Percentiles rank a stretch among this genome's conserved stretches.
These are phyloP conservation scores for Ischnura elegans DNA, from an alignment of 2,888 invertebrate genomes.

Conservation along the genomic window DNA sequence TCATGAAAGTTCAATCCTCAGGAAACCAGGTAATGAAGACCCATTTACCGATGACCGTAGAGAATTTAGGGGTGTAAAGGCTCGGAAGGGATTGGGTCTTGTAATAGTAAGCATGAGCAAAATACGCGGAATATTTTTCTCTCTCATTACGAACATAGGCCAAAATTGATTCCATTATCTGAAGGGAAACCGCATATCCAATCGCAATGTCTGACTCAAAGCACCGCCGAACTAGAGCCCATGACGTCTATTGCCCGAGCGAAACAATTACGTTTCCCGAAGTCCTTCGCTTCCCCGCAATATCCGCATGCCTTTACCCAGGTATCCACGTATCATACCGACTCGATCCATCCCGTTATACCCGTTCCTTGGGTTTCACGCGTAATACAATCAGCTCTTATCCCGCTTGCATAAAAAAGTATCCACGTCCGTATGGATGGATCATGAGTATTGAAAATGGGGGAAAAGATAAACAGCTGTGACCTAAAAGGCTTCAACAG, in stretches of 20 bases:
- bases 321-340: not conserved
- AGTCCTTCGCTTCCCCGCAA: not conserved
- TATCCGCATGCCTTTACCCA: not conserved
- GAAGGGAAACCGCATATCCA: not conserved
- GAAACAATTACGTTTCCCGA: constrained; percentile 10
- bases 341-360: not conserved
- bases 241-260: not conserved
- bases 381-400: not conserved
- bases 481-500: not conserved
- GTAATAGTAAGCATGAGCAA: not conserved
- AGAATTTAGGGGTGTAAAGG: not conserved
- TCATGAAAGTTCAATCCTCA: not conserved
- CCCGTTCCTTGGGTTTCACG: not conserved
- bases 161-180: not conserved
- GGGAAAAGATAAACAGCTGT: not conserved
- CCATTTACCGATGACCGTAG: not conserved
- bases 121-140: not conserved
- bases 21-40: not conserved
- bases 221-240: not conserved
- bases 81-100: not conserved
- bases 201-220: not conserved
- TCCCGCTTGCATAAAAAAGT: not conserved
- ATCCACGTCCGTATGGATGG: not conserved
- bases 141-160: not conserved
- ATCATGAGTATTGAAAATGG: not conserved